Base-by-base conservation (phyloP, 2,113 vertebrate species). In the Colistium nudipinnis region DNA sequence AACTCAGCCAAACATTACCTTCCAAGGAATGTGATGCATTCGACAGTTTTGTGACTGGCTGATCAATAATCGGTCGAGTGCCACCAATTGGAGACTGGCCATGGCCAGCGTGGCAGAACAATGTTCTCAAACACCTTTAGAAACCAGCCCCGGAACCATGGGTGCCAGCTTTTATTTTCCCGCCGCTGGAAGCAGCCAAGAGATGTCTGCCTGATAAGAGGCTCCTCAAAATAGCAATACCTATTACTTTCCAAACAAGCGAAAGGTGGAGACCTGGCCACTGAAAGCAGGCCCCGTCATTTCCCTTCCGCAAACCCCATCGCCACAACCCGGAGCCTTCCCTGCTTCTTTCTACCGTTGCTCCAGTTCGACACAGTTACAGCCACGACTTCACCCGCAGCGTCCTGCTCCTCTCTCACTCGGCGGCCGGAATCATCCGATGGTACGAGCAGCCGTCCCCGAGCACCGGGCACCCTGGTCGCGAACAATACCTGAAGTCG, bases 401-500 rank as follows among this genome's bases (percentile, higher is more conserved):
- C 7, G 44, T 55, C n/a, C 73, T 43, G 11, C 10, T 56, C 22
- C 71, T 31, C n/a, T 17, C 43, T 35, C 9, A 17, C 20, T 22
- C 39, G 28, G 47, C 71, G 76, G 45, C 64, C 59, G 68, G 65
- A 72, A 70, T 68, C 60, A 67, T 45, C 55, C 65, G 59, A 80
- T 60, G 71, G 62, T 62, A 76, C 70, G 69, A 41, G 54, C 45
- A 12, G 56, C 36, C 16, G 74, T 77, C 69, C 76, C 65, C 65
- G 66, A 71, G 68, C 70, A 78, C 82, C 65, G 81, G 67, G 69
- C 59, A 51, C 74, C 57, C 44, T 73, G 63, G 74, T 81, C 72
- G 73, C 47, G 79, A 86, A 78, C 69, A 81, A 83, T 66, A 80
- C 53, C 73, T 60, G 33, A 59, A 68, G 64, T 69, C 74, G 76